Conservation (phyloP, 53 echinoderm and acorn worm species). For the Holothuria leucospilota region DNA sequence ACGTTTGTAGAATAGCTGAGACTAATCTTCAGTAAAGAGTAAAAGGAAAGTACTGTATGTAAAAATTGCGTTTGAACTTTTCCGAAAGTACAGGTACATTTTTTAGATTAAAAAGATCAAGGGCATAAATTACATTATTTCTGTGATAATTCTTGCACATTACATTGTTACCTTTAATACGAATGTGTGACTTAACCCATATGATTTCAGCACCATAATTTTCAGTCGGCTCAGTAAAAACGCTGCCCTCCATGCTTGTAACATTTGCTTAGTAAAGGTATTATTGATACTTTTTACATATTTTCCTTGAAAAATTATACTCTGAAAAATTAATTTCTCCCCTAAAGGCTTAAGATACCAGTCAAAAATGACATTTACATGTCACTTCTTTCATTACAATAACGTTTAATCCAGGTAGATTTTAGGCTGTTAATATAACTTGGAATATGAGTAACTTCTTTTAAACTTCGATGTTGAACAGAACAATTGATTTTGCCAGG, state of each 20-base stretch:
- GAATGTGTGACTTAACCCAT: constrained; percentile 1
- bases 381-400: neutral
- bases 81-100: neutral
- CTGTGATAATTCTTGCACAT: neutral
- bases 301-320: neutral
- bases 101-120: neutral
- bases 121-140: neutral
- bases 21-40: neutral
- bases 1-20: too few species aligned
- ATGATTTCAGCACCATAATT: neutral
- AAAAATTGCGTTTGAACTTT: neutral
- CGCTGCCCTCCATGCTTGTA: too few species aligned
- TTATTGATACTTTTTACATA: neutral
- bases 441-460: neutral
- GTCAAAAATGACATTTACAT: neutral
- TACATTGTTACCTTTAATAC: neutral
- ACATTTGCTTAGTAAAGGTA: neutral
- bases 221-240: neutral
- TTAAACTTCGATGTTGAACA: neutral
- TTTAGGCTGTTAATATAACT: constrained; percentile 16
- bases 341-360: neutral
- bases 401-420: neutral
- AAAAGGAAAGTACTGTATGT: too few species aligned
- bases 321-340: too few species aligned
- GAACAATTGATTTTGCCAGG: neutral